phyloP scores from a whole-genome alignment of 1,140 invertebrate genomes.

The Drusus annulatus region DNA sequence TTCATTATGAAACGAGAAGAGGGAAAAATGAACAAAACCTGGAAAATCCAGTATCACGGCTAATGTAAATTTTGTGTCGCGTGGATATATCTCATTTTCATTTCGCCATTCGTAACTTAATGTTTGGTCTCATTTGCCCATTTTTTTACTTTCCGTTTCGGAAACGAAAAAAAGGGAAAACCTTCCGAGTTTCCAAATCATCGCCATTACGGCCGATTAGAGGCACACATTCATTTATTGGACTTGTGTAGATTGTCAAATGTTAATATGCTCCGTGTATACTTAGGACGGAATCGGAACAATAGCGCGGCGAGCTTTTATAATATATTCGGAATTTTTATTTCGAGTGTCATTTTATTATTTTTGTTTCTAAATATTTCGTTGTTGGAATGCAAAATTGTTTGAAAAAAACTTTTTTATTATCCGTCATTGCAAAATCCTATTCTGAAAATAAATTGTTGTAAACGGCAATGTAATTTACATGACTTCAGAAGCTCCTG shows the following conservation, averaged over 20 bases:
- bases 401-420: no score
- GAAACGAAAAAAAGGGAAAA: slow-evolving; percentile 1
- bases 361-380: no score
- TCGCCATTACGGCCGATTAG: slow-evolving; percentile 38
- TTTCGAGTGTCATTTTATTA: no score
- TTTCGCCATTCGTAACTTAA: slow-evolving; percentile 38
- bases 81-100: slow-evolving; percentile 44
- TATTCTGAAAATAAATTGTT: no score
- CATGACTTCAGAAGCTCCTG: no score
- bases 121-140: slow-evolving; percentile 27
- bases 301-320: no score
- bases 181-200: slow-evolving; percentile 34
- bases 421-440: no score
- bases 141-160: slow-evolving; percentile 23
- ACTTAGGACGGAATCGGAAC: not conserved
- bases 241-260: slow-evolving; percentile 21
- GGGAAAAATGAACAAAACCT: slow-evolving; percentile 31
- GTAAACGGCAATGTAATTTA: no score
- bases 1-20: slow-evolving; percentile 19
- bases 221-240: slow-evolving; percentile 28
- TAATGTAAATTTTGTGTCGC: slow-evolving; percentile 42
- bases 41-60: slow-evolving; percentile 23
- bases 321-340: no score
- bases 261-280: slow-evolving; percentile 1
- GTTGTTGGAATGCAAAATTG: no score